These are phyloP conservation scores for Drosophila prosaltans DNA, from an alignment of 1,140 invertebrate species.

Conservation along the genomic window DNA sequence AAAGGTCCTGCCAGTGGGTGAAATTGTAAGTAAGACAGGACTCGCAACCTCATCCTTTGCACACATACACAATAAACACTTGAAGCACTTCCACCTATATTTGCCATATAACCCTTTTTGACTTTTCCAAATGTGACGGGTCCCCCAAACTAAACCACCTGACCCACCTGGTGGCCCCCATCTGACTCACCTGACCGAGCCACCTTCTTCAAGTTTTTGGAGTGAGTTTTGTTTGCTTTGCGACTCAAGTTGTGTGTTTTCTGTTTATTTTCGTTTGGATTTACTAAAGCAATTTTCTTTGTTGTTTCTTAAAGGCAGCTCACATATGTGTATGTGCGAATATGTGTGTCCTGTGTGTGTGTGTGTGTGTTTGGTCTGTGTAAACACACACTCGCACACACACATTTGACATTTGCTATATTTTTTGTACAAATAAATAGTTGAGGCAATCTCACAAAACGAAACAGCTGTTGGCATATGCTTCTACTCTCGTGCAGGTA, in stretches of 20 bases:
- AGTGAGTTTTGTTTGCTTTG: conserved; percentile 70
- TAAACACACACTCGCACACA: conserved; percentile 69
- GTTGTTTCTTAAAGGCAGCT: conserved; percentile 64
- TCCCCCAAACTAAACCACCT: no score
- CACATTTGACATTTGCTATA: conserved; percentile 79
- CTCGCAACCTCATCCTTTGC: conserved; percentile 11
- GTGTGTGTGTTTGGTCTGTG: conserved; percentile 50
- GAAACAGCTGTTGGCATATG: conserved; percentile 75
- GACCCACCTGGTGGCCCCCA: neutral
- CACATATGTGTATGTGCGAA: conserved; percentile 13
- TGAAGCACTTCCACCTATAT: conserved; percentile 46
- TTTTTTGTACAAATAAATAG: conserved; percentile 81
- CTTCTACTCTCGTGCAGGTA: conserved; percentile 25
- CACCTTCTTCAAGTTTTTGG: neutral
- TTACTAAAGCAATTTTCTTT: conserved; percentile 81
- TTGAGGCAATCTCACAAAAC: conserved; percentile 40
- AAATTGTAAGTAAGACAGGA: conserved; percentile 26
- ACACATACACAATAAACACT: conserved; percentile 69
- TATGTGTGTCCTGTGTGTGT: conserved; percentile 4
- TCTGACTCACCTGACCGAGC: conserved; percentile 41
- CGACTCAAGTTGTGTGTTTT: conserved; percentile 75
- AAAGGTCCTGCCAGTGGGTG: conserved; percentile 21
- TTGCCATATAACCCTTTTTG: conserved; percentile 75
- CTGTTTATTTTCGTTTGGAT: conserved; percentile 80
- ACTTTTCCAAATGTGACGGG: conserved; percentile 63